Base-by-base conservation (phyloP, 2,113 vertebrate species). In the Todiramphus chloris region DNA sequence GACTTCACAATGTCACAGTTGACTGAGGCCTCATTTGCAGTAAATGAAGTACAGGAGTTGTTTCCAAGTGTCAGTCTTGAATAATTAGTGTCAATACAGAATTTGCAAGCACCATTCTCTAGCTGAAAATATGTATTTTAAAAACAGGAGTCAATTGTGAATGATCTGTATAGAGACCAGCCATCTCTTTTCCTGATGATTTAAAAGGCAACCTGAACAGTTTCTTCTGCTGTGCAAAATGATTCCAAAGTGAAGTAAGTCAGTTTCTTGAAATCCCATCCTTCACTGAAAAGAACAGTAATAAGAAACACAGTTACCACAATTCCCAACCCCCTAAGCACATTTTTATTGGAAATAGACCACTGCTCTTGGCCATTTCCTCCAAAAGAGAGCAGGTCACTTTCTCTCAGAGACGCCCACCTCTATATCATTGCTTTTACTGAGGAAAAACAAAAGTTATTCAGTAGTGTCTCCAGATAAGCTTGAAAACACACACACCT, bases 241-340 rank as follows among this genome's bases (percentile, higher is more conserved):
- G 6, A 85, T 58, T 62, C 81, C 51, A 35, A 89, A 89, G 37
- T 33, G 25, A 76, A 81, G 76, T 97, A 76, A 81, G 76, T 97
- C 92, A 97, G 5, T 62, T 91, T 53, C 80, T 82, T 74, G 25
- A 77, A 84, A 74, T 46, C 10, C 4, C 85, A n/a, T 80, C 67
- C 24, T 27, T 83, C 90, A 96, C 97, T 97, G 83, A 58, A 96
- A 85, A 94, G 35, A 90, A 66, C 19, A 95, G 35, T 30, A 90
- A 5, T 25, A 63, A 83, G 28, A 55, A 94, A 62, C 56, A 18
- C 18, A 58, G n/a, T 68, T 58, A 74, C 44, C n/a, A 41, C 23
- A 48, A 39, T 41, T 83, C 56, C 56, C 25, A 59, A 60, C 28
- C 15, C 13, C 10, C 0, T 18, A 77, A 60, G 30, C 68, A 50